Evolutionary conservation across 2,113 vertebrate genomes (phyloP).

Genomic region (Dascyllus trimaculatus): DNA sequence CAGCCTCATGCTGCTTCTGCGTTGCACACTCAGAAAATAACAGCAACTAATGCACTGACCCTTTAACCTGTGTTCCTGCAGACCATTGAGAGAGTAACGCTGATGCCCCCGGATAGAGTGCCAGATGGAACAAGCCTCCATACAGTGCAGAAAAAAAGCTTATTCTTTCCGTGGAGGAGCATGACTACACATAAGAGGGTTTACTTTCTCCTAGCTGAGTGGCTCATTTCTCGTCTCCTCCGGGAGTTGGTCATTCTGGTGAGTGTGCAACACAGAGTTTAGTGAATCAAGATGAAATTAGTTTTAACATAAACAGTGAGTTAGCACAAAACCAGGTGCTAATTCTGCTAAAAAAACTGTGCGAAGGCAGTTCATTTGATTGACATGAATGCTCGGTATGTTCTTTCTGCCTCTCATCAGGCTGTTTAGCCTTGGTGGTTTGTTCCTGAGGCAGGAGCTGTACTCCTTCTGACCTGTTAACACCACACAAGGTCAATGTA

Average conservation of each 20-base stretch:
- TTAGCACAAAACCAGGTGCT: slow-evolving; percentile 3
- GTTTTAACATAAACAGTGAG: slow-evolving; percentile 22
- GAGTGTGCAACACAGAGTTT: slow-evolving; percentile 37
- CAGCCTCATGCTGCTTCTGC: slow-evolving; percentile 12
- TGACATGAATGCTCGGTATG: slow-evolving; percentile 53
- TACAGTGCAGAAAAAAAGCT: slow-evolving; percentile 4
- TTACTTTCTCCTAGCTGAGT: slow-evolving; percentile 53
- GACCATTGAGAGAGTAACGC: slow-evolving; percentile 43
- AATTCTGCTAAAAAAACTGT: slow-evolving; percentile 11
- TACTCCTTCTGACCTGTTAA: slow-evolving; percentile 51
- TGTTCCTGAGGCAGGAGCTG: slow-evolving; percentile 52
- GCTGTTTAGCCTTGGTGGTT: slow-evolving; percentile 33
- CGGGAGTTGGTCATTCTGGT: slow-evolving; percentile 39
- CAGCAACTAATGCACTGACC: slow-evolving; percentile 66
- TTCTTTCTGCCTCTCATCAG: slow-evolving; percentile 24
- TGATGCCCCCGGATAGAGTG: slow-evolving; percentile 49
- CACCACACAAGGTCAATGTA: slow-evolving; percentile 64
- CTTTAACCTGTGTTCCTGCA: slow-evolving; percentile 44
- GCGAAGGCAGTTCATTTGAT: slow-evolving; percentile 45
- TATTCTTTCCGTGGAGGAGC: slow-evolving; percentile 39
- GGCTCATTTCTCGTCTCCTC: slow-evolving; percentile 41
- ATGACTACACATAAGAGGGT: slow-evolving; percentile 44
- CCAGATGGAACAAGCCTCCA: slow-evolving; percentile 35
- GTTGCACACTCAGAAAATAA: slow-evolving; percentile 17
- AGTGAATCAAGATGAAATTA: slow-evolving; percentile 19